Base-by-base conservation (phyloP, 2,113 vertebrate species). In the Eira barbara region DNA sequence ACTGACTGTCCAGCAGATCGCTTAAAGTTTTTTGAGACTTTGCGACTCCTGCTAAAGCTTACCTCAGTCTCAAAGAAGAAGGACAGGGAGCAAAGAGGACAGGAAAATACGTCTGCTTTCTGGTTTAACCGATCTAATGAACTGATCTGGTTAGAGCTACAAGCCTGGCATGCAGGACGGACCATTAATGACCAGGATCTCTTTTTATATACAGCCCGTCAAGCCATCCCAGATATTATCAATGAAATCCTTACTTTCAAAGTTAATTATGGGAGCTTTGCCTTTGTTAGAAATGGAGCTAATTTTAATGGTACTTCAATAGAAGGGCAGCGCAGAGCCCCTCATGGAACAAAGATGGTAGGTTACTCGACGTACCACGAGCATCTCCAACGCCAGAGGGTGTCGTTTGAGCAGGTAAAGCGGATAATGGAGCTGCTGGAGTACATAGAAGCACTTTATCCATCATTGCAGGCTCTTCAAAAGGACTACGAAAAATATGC, bases 51-150 rank as follows among this genome's bases (percentile, higher is more conserved):
- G 96, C 99, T 99, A 95, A 99, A 99, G 98, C 99, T 99, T 98
- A 99, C 99, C 81, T 99, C 99, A 98, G 99, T 99, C 98, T 99
- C 99, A 8, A 99, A 99, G 98, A 99, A 99, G 99, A 99, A 99
- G 98, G 99, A 99, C 98, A 99, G 99, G 98, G 99, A 99, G 97
- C 99, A 99, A 97, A 99, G 99, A 55, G 99, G 99, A 59, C 99
- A 99, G 93, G 99, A 99, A 96, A 99, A 99, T 98, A 99, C 99
- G 1, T 99, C 99, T 94, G 99, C 99, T 92, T 99, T 99, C 98
- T 99, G 99, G 97, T 99, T 99, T 97, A 99, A 99, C 98, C 97
- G 99, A 95, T 99, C 99, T 31, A 99, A 99, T 6, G 99, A 99
- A 97, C 99, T 99, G 45, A 99, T 99, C 97, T 99, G 99, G 99